phyloP scores from a whole-genome alignment of 2,888 invertebrate genomes.

The Anthoptus insignis region DNA sequence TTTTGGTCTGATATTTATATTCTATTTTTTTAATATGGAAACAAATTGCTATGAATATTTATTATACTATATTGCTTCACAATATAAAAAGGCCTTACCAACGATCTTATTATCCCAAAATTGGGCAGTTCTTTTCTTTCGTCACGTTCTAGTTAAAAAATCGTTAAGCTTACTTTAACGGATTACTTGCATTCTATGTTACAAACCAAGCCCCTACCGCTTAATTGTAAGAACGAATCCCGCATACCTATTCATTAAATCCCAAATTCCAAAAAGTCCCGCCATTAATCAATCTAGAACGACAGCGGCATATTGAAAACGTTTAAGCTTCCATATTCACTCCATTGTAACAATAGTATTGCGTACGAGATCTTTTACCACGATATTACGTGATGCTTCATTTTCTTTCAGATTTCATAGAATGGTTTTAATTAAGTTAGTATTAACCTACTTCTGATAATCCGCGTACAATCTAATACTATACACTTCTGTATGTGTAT shows the following conservation, averaged over 20 bases:
- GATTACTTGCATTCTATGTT: no score
- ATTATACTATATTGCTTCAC: no score
- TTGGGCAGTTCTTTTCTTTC: no score
- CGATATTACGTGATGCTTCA: background rate
- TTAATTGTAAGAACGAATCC: constrained; percentile 3
- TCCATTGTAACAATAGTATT: background rate
- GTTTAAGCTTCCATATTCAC: constrained; percentile 34
- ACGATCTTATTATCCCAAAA: no score
- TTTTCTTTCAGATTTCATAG: background rate
- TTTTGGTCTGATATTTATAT: no score
- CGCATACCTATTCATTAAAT: background rate
- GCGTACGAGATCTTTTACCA: background rate
- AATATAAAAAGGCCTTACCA: no score
- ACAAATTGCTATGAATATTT: no score
- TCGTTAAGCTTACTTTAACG: background rate
- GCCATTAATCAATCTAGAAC: constrained; percentile 30
- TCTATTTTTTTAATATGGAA: no score
- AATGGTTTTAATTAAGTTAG: background rate
- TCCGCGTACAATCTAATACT: no score
- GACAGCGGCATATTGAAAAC: constrained; percentile 48
- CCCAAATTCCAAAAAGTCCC: background rate
- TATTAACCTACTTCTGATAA: background rate
- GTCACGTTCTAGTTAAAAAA: no score
- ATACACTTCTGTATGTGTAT: no score
- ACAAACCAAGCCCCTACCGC: background rate